phyloP scores from a whole-genome alignment of 2,113 vertebrate species.

The Tichodroma muraria region DNA sequence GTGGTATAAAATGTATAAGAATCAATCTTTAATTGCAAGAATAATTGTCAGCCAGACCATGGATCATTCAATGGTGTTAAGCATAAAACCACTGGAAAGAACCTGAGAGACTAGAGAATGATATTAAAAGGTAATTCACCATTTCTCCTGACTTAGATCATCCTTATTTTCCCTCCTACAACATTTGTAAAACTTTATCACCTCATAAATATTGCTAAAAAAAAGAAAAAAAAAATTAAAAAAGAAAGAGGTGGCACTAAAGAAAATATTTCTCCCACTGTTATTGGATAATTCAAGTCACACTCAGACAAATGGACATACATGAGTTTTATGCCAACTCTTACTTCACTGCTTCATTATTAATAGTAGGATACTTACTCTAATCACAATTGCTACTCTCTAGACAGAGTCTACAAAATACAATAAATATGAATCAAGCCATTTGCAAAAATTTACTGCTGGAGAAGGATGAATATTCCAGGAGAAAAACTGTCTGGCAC shows the following conservation, averaged over 20 bases:
- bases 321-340: not conserved
- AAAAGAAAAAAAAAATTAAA: not conserved
- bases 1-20: not conserved
- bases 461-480: not conserved
- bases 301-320: not conserved
- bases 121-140: not conserved
- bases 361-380: not conserved
- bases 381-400: not conserved
- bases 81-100: not conserved
- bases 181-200: not conserved
- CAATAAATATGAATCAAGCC: conserved; percentile 15
- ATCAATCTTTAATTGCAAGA: not conserved
- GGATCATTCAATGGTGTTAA: not conserved
- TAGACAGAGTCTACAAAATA: not conserved
- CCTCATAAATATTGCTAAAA: not conserved
- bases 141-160: not conserved
- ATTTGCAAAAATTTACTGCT: not conserved
- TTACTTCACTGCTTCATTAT: not conserved
- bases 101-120: not conserved
- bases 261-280: not conserved
- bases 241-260: not conserved
- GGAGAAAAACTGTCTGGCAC: not conserved
- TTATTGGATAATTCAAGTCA: not conserved
- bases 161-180: not conserved
- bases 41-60: not conserved